Evolutionary conservation across 1,140 invertebrate genomes (phyloP), one percentile per base, ranked within the genome.

Genomic region (Hylaeus anthracinus): DNA sequence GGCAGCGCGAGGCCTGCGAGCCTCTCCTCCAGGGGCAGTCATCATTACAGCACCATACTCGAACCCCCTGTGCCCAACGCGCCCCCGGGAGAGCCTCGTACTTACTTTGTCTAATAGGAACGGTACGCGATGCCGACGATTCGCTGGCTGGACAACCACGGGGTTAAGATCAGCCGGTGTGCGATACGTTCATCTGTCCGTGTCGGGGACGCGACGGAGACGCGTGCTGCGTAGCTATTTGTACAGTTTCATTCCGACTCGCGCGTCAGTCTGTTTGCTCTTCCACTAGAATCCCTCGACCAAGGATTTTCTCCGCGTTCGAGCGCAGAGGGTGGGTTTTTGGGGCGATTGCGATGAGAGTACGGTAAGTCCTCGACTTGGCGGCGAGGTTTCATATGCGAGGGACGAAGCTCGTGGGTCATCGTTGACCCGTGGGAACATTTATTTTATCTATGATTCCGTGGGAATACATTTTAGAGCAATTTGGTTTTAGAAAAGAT

Each of bases 11-110:
- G 92, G 39, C 91, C 93, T 0, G 88, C 91, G 2, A 93, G 93
- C 77, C 91, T 94, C n/a, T 88, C 90, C 3, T 93, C 92, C 12
- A 91, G 91, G 72, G 90, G 90, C 72, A 92, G 92, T 72, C 94
- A 95, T 83, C 90, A 94, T 63, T 94, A 95, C 89, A 94, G 94
- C 86, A 94, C 94, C 45, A 95, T 95, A 90, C 94, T 94, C 41
- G 94, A 95, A 86, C 93, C 94, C 63, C 85, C 85, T 67, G 86
- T 90, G 56, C 92, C 90, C 9, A 88, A 88, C 6, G 87, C 89
- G 60, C 91, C 88, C 1, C 89, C 88, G 45, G 88, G 87, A 48
- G 86, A 83, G 9, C 92, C 92, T 45, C 91, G 93, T 91, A 93
- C 93, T 92, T 93, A 93, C 79, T 93, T 93, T 79, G 93, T 93